Conservation (phyloP, 2,888 invertebrate species). For the Philonicus albiceps region DNA sequence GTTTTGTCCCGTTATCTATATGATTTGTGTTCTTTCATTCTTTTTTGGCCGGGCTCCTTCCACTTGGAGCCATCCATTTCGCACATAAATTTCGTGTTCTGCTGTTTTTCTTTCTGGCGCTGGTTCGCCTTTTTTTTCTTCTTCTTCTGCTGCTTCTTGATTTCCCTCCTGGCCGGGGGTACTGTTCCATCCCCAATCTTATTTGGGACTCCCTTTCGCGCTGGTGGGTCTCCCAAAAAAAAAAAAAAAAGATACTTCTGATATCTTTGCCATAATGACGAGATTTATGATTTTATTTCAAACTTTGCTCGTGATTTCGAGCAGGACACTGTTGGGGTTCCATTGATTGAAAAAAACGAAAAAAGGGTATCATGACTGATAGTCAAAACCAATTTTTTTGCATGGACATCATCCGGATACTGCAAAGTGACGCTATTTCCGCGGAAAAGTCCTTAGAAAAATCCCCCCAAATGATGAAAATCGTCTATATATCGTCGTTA, state of each 20-base stretch:
- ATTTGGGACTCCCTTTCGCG: neutral
- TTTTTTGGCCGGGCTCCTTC: constrained; percentile 31
- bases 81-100: constrained; percentile 39
- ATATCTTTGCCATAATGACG: constrained; percentile 22
- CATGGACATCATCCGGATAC: neutral
- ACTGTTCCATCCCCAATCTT: neutral
- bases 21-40: constrained; percentile 61
- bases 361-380: neutral
- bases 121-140: neutral
- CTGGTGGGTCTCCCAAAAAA: neutral
- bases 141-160: neutral
- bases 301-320: neutral
- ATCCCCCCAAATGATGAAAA: neutral
- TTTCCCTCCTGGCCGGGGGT: constrained; percentile 6
- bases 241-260: constrained; percentile 13
- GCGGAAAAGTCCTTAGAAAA: neutral
- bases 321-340: neutral
- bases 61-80: constrained; percentile 37
- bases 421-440: neutral
- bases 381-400: neutral
- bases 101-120: neutral
- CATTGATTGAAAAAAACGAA: neutral
- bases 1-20: constrained; percentile 62
- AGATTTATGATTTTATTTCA: constrained; percentile 33
- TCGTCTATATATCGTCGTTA: neutral